A percentile compares a stretch with the other conserved stretches of the same genome.
phyloP scores from a whole-genome alignment of 2,113 vertebrate species.

The human region DNA sequence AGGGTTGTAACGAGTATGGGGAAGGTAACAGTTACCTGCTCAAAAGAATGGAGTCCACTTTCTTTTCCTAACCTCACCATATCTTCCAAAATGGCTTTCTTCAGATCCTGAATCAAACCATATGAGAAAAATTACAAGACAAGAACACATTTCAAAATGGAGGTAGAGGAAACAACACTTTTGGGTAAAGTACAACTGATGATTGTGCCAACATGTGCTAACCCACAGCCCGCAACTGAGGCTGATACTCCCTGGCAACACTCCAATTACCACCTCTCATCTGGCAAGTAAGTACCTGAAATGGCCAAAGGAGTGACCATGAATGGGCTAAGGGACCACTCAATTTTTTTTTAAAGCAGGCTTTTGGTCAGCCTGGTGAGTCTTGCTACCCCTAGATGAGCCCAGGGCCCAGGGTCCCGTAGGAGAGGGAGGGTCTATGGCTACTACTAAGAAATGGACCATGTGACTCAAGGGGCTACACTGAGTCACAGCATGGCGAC shows the following conservation, averaged over 20 bases:
- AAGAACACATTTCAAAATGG: not conserved
- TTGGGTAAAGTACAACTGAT: not conserved
- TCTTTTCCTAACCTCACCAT: constrained; percentile 94
- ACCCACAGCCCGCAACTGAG: rapidly evolving
- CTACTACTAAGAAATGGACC: not conserved
- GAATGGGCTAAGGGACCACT: not conserved
- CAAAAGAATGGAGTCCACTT: constrained; percentile 96
- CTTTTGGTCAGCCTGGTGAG: not conserved
- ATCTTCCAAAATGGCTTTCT: constrained; percentile 95
- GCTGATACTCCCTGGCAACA: not conserved
- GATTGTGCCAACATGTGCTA: not conserved
- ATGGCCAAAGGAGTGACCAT: not conserved
- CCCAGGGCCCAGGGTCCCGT: not conserved
- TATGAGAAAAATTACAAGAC: constrained; percentile 46
- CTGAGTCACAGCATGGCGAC: not conserved
- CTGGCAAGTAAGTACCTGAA: not conserved
- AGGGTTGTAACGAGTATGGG: not conserved
- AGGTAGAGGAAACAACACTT: not conserved
- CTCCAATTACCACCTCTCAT: not conserved
- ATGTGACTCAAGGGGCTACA: not conserved
- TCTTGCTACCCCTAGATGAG: not conserved
- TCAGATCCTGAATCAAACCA: constrained; percentile 87
- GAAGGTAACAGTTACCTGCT: constrained; percentile 89
- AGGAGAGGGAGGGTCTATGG: not conserved
- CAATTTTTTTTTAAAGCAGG: not conserved